Evolutionary conservation across 37 sponge, comb jelly and placozoan genomes (phyloP), one percentile per base, ranked within the genome.

Genomic region (Spongia lamella): DNA sequence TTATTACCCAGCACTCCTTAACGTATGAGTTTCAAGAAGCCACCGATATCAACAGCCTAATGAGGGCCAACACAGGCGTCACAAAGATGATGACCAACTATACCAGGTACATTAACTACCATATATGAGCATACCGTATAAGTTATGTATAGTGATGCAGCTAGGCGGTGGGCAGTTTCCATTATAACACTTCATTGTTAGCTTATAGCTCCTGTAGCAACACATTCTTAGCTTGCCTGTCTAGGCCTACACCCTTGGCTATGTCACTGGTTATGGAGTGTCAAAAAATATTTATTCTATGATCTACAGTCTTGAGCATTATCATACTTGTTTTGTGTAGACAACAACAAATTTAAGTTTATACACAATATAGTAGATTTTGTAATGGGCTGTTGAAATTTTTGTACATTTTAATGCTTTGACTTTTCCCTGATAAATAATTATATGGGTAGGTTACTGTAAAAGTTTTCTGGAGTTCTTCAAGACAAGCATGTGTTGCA

Each of bases 71-170:
- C 77, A 91, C 91, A n/a, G 96, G 92, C 22, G 88, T 94, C 62
- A 91, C 96, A 16, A 81, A 92, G 25, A 94, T 94, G 96, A 94
- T 94, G 96, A 94, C 96, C 33, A 88, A 82, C 16, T 94, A 94
- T 81, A 91, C 90, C 40, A 84, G 89, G 86, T 89, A 66, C 16
- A 24, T 13, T 26, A 66, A n/a, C n/a, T n/a, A 34, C 67, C 5
- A 5, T 5, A 5, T 14, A 14, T 14, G 5, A 58, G 5, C 7
- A 58, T 58, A 58, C 61, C 5, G 9, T 14, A 21, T 61, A 21
- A 52, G n/a, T 52, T 20, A 19, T 16, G 54, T 20, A 52, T 19
- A 52, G 54, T 52, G 19, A 20, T 52, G 54, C 17, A 19, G 19
- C 17, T 52, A 52, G 54, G 54, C 19, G 19, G 16, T 52, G 16